Conservation (phyloP, 2,797 vertebrate species). For the Pantherophis vulpinus region DNA sequence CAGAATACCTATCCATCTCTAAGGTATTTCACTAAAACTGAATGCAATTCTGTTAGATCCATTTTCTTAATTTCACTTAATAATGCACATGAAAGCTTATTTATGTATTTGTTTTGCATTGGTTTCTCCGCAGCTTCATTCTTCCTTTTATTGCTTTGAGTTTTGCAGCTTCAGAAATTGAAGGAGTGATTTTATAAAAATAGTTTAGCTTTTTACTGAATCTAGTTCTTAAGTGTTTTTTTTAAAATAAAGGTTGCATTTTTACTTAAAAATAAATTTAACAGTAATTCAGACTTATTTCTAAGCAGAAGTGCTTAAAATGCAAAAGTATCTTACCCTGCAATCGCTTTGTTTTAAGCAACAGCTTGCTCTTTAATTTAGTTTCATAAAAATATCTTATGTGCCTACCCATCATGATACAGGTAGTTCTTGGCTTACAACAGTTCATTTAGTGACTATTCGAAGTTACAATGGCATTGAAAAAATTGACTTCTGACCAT, state of each 20-base stretch:
- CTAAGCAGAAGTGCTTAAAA: not conserved
- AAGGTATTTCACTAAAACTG: not conserved
- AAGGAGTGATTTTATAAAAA: not conserved
- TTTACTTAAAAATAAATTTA: not conserved
- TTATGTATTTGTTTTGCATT: not conserved
- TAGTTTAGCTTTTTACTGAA: not conserved
- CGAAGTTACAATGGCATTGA: not conserved
- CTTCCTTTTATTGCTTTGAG: not conserved
- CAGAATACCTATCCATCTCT: not conserved
- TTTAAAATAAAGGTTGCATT: not conserved
- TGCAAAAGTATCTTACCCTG: not conserved
- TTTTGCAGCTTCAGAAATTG: not conserved
- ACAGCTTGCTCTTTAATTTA: not conserved
- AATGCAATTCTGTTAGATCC: not conserved
- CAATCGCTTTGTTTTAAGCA: not conserved
- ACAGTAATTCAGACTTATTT: not conserved
- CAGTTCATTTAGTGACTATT: not conserved
- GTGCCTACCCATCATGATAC: not conserved
- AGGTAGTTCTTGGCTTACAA: not conserved
- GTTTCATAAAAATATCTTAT: not conserved
- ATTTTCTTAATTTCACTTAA: not conserved
- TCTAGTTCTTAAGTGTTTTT: not conserved
- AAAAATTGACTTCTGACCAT: not conserved
- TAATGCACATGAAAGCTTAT: not conserved
- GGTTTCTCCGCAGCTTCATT: not conserved